These are phyloP conservation scores for Cyanistes caeruleus DNA, from an alignment of 2,113 vertebrate genomes.

Conservation along the genomic window DNA sequence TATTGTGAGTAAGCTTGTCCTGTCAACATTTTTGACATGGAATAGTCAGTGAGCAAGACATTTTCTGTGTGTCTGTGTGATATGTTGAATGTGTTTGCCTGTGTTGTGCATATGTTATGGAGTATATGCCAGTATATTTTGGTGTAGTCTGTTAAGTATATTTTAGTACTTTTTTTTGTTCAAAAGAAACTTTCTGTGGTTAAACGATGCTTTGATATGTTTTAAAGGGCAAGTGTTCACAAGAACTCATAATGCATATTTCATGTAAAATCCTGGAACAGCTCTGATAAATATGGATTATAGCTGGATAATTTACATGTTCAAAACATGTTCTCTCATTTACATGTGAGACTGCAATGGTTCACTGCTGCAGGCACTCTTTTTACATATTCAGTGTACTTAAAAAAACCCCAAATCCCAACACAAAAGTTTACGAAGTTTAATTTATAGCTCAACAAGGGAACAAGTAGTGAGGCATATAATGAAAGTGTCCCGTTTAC, in stretches of 20 bases:
- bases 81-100: neutral
- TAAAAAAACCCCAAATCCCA: neutral
- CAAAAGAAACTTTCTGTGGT: neutral
- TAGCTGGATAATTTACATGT: slow-evolving; percentile 41
- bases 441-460: neutral
- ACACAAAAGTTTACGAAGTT: neutral
- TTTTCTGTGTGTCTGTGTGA: neutral
- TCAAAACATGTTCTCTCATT: slow-evolving; percentile 18
- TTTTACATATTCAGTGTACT: neutral
- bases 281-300: slow-evolving; percentile 44
- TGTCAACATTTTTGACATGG: neutral
- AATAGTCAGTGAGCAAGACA: neutral
- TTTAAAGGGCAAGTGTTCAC: slow-evolving; percentile 22
- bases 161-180: neutral
- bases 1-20: neutral
- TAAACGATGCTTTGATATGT: neutral
- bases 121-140: neutral
- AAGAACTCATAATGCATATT: neutral
- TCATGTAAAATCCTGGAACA: neutral
- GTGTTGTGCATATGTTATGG: neutral
- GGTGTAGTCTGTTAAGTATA: neutral
- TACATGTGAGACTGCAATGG: neutral
- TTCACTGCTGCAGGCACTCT: neutral
- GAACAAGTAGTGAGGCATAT: neutral
- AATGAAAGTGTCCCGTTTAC: slow-evolving; percentile 7